Evolutionary conservation across 2,888 invertebrate genomes (phyloP), one percentile per base, ranked within the genome.

Genomic region (Pachliopta kotzebuea): DNA sequence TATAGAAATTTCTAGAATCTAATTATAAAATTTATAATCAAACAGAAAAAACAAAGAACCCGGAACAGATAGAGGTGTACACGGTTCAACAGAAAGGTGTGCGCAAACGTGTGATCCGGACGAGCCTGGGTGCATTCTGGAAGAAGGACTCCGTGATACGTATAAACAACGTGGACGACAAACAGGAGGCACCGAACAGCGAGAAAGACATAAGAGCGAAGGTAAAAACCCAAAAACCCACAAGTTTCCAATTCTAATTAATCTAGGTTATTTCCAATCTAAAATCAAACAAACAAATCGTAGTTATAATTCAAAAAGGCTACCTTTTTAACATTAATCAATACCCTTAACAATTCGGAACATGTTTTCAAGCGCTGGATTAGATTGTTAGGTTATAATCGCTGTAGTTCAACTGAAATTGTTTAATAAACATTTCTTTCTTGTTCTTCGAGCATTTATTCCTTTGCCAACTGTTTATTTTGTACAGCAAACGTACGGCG

Each of bases 91-190:
- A 92, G 78, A 92, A 91, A 83, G 93, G 93, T 81, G 93, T 90
- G 65, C 81, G 93, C 70, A 93, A 93, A 84, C 94, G 94, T 80
- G 92, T 94, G 72, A 85, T 93, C 70, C 93, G 90, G 83, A 93
- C 93, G 72, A 92, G 93, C 69, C 83, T 95, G 78, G 86, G 93
- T 78, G 93, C 94, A 70, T 94, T 95, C 79, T 95, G 95, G 95
- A 93, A 93, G 74, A 92, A 93, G 74, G 94, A 93, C 74, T 94
- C 94, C 73, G 93, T 93, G 75, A 92, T 95, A 78, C 92, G 95
- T 72, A 95, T 95, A 78, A 95, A 95, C 84, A 95, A 95, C 78
- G 94, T 94, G 75, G 93, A 93, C 72, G 95, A 95, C 83, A 95
- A 94, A 77, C 94, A 94, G 76, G 94, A 95, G 80, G 89, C 92